Conservation (phyloP, 2,888 invertebrate genomes). For the Creontiades dilutus region DNA sequence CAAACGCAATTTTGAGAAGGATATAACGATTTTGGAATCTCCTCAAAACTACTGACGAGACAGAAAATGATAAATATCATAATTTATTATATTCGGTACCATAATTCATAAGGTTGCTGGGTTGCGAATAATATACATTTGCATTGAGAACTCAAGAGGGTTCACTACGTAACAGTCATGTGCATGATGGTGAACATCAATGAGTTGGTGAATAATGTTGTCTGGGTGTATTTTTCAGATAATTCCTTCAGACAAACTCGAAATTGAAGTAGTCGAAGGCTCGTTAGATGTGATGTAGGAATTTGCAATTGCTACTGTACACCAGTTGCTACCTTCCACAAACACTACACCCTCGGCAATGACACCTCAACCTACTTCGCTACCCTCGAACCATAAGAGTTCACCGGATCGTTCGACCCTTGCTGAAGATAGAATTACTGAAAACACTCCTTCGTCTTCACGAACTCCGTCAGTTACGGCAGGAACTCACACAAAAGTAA, state of each 20-base stretch:
- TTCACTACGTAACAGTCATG: no score
- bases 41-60: no score
- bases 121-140: no score
- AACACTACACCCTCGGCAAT: neutral
- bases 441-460: neutral
- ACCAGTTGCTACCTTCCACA: no score
- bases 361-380: neutral
- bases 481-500: neutral
- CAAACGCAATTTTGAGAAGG: neutral
- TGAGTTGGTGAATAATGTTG: no score
- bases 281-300: neutral
- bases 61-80: no score
- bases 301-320: no score
- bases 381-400: neutral
- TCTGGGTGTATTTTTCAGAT: neutral
- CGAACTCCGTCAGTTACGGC: no score
- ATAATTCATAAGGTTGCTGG: no score
- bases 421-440: neutral
- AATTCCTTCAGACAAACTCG: neutral
- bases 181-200: no score
- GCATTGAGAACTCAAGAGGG: no score
- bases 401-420: neutral
- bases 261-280: neutral
- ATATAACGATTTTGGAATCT: neutral
- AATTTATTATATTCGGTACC: no score